These are phyloP conservation scores for Diaphora mendica DNA, from an alignment of 2,888 invertebrate species.

Conservation along the genomic window DNA sequence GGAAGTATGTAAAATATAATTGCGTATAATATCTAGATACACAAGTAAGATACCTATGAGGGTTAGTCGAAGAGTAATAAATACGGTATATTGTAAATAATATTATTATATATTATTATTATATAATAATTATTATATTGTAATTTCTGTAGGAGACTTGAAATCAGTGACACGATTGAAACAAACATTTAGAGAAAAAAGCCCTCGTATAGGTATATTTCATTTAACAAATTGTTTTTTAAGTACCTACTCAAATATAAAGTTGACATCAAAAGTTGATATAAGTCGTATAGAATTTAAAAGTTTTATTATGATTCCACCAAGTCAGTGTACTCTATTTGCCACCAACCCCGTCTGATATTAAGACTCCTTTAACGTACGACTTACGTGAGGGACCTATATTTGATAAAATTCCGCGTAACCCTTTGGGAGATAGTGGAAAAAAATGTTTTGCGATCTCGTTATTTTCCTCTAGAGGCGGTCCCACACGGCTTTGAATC, in stretches of 20 bases:
- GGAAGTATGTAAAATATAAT: too few relatives aligned
- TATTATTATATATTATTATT: too few relatives aligned
- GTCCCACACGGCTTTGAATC: background rate
- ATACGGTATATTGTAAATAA: too few relatives aligned
- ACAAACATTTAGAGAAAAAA: background rate
- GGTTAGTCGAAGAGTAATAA: too few relatives aligned
- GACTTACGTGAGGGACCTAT: slow-evolving; percentile 4
- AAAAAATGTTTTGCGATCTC: background rate
- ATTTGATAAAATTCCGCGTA: background rate
- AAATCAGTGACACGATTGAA: too few relatives aligned
- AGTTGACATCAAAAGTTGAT: background rate
- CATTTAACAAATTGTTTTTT: too few relatives aligned
- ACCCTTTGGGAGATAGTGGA: background rate
- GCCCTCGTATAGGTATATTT: background rate
- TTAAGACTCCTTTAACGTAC: background rate
- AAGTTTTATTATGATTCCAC: background rate
- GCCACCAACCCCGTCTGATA: background rate
- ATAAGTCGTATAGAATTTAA: background rate
- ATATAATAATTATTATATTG: too few relatives aligned
- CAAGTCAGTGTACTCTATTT: background rate
- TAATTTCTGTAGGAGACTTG: too few relatives aligned
- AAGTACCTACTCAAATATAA: background rate
- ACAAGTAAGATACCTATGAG: too few relatives aligned
- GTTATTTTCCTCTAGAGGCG: slow-evolving; percentile 1
- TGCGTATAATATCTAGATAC: too few relatives aligned